Base-by-base conservation (phyloP, 2,888 invertebrate species). In the Teinopalpus imperialis region DNA sequence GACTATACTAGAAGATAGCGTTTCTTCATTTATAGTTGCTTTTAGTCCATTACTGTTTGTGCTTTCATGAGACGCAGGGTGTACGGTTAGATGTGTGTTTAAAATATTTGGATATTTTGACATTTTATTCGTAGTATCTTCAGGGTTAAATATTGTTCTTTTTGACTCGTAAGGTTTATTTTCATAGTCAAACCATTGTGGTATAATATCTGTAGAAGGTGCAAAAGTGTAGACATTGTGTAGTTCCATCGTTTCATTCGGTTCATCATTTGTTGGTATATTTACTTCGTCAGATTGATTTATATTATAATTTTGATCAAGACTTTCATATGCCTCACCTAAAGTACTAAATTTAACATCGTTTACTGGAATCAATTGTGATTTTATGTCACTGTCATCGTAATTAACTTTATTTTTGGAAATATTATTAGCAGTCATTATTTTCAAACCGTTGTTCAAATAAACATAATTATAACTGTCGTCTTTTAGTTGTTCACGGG, bases 151-250 rank as follows among this genome's bases (percentile, higher is more conserved):
- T 30, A 62, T 62, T 2, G 70, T 66, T 52, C 55, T 62, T 48
- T 56, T 62, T 3, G 68, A 56, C 53, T 79, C 74, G 43, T 73
- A 78, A 45, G 58, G 64, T 16, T 53, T 59, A 13, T 69, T 66
- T 42, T 76, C 75, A 49, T 76, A 76, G 56, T 78, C 70, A 44
- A 81, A 80, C 2, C 69, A 68, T 52, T 79, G 72, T 1, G 80
- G 77, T 26, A 63, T 63, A 65, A 63, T 63, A 65, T 75, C 74
- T 51, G 66, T 78, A 8, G 65, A 69, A 37, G 74, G 74, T 44
- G 67, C 50, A 51, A 76, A 74, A 50, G 69, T 62, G 36, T 73
- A 55, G 30, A 69, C 70, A 12, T 69, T 78, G n/a, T 76, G 64
- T 45, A 77, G 51, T 54, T 71, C 74, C 23, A 69, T 49, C 13